These are phyloP conservation scores for Ectobius pallidus DNA, from an alignment of 2,888 invertebrate genomes.

Conservation along the genomic window DNA sequence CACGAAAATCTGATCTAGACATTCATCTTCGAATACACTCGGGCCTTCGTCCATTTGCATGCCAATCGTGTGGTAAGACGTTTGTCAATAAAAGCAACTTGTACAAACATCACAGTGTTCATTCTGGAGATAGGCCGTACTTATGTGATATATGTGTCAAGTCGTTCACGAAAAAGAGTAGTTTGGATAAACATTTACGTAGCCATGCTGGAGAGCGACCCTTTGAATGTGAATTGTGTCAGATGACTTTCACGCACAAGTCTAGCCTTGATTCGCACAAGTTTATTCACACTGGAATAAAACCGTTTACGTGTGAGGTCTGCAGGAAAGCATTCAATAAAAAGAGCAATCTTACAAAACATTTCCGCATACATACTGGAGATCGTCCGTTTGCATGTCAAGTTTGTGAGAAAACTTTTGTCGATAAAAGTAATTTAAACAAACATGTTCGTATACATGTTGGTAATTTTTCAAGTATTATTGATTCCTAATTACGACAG, in stretches of 20 bases:
- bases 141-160: not conserved
- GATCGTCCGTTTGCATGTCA: not conserved
- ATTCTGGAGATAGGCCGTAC: not conserved
- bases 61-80: not conserved
- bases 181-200: not conserved
- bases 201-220: not conserved
- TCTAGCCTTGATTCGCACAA: not conserved
- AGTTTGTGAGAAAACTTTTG: not conserved
- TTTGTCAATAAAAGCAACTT: not conserved
- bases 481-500: no score
- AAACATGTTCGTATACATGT: no score
- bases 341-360: not conserved
- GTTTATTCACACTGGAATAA: not conserved
- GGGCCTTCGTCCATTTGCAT: not conserved
- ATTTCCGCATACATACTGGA: not conserved
- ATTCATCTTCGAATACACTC: not conserved
- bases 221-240: not conserved
- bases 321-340: not conserved
- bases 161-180: not conserved
- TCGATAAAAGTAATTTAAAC: not conserved
- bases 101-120: not conserved
- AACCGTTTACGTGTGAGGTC: not conserved
- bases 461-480: no score
- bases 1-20: not conserved
- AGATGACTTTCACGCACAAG: not conserved